phyloP scores from a whole-genome alignment of 2,113 vertebrate genomes.

The Protomyctophum bolini region DNA sequence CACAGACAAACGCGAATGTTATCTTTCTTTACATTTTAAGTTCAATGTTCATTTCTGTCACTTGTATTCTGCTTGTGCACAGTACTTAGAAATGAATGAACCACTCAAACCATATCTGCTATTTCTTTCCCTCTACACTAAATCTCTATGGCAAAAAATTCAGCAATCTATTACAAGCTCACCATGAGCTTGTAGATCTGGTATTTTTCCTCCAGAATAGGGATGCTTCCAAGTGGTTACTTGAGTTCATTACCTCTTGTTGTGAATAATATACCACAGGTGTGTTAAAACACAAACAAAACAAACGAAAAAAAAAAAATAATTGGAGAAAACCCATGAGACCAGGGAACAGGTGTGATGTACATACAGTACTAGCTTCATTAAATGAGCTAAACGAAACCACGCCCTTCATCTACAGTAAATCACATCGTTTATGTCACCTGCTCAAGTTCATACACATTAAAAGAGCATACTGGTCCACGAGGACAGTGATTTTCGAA shows the following conservation, averaged over 20 bases:
- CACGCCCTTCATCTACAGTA: constrained; percentile 31
- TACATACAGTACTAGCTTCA: constrained; percentile 21
- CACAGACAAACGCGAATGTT: not conserved
- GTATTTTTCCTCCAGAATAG: too few species aligned
- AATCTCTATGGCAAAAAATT: too few species aligned
- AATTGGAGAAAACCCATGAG: constrained; percentile 22
- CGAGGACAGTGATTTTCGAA: too few species aligned
- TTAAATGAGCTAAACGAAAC: constrained; percentile 55
- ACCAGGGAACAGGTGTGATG: constrained; percentile 61
- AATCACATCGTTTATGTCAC: not conserved
- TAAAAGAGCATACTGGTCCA: too few species aligned
- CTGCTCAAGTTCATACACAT: too few species aligned
- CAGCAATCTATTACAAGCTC: too few species aligned
- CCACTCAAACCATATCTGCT: too few species aligned
- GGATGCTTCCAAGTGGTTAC: too few species aligned
- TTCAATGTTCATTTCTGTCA: not conserved
- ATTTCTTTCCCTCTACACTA: too few species aligned
- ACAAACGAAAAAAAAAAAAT: constrained; percentile 8
- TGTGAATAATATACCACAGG: constrained; percentile 10
- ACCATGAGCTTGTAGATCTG: too few species aligned
- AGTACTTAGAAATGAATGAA: not conserved
- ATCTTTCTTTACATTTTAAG: not conserved
- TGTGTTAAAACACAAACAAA: constrained; percentile 44
- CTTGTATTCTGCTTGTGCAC: not conserved
- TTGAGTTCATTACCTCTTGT: constrained; percentile 7